Evolutionary conservation across 2,888 invertebrate species (phyloP).

Genomic region (Girardia tigrina): DNA sequence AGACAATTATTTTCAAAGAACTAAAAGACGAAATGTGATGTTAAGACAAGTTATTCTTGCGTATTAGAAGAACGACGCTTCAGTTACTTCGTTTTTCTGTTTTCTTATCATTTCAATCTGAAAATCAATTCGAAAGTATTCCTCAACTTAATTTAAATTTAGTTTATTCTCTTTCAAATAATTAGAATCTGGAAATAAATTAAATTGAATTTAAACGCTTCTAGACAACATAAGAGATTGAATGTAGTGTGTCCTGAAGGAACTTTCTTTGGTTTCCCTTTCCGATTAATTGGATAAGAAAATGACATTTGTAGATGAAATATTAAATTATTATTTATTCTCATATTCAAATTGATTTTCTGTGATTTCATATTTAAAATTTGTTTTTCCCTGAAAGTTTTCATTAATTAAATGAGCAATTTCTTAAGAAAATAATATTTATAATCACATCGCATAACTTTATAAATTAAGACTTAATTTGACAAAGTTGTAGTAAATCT

Average conservation of each 20-base stretch:
- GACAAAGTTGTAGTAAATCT: not conserved
- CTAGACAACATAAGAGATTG: slow-evolving; percentile 3
- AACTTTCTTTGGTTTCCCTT: not conserved
- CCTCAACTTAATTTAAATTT: not conserved
- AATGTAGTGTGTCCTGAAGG: not conserved
- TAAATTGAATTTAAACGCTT: slow-evolving; percentile 2
- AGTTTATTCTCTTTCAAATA: not conserved
- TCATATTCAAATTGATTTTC: not conserved
- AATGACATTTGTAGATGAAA: slow-evolving; percentile 23
- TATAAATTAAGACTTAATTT: not conserved
- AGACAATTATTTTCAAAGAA: too few relatives aligned
- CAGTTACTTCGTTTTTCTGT: not conserved
- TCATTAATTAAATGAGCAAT: too few relatives aligned
- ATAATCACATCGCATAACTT: not conserved
- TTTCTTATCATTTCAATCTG: not conserved
- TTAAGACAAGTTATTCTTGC: too few relatives aligned
- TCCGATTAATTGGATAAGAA: slow-evolving; percentile 23
- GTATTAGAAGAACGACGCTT: too few relatives aligned
- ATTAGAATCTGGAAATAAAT: slow-evolving; percentile 8
- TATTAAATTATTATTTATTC: slow-evolving; percentile 23
- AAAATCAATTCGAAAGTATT: not conserved
- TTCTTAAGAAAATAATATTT: too few relatives aligned
- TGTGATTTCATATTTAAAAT: not conserved
- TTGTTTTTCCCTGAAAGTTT: too few relatives aligned
- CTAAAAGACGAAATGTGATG: too few relatives aligned